A percentile compares a stretch with the other conserved stretches of the same genome.
phyloP scores from a whole-genome alignment of 2,113 vertebrate species.

The Psittacula cyanocephala region DNA sequence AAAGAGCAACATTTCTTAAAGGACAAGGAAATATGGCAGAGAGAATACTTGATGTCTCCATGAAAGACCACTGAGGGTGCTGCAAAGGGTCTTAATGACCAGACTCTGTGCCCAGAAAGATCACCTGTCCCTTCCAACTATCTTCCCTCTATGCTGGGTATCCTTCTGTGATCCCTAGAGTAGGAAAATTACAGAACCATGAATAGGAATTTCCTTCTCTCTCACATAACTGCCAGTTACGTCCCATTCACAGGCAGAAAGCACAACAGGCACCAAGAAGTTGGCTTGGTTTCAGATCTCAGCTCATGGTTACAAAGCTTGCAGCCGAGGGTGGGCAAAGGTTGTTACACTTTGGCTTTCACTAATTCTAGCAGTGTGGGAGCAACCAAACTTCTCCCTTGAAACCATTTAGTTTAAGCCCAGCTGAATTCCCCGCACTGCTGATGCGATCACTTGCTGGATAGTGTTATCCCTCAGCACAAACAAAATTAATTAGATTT shows the following conservation, averaged over 20 bases:
- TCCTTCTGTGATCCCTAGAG: not conserved
- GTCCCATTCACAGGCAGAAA: not conserved
- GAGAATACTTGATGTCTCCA: not conserved
- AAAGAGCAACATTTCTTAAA: not conserved
- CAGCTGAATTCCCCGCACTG: not conserved
- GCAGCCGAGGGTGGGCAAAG: not conserved
- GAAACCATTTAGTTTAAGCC: not conserved
- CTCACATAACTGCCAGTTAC: not conserved
- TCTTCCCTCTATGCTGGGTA: not conserved
- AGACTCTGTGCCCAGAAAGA: not conserved
- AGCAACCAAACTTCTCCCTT: not conserved
- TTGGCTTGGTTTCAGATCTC: not conserved
- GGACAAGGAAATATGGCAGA: not conserved
- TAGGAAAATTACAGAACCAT: not conserved
- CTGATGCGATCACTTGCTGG: not conserved
- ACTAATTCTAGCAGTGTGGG: not conserved
- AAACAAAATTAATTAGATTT: constrained; percentile 41
- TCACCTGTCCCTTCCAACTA: not conserved
- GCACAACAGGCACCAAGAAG: not conserved
- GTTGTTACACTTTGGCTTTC: not conserved
- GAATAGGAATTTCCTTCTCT: not conserved
- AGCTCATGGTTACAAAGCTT: not conserved
- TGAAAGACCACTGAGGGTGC: not conserved
- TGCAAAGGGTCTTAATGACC: not conserved
- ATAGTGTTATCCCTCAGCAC: not conserved